A percentile compares a stretch with the other conserved stretches of the same genome.
Evolutionary conservation across 2,888 invertebrate species (phyloP).

Genomic region (Schizaphis graminum): DNA sequence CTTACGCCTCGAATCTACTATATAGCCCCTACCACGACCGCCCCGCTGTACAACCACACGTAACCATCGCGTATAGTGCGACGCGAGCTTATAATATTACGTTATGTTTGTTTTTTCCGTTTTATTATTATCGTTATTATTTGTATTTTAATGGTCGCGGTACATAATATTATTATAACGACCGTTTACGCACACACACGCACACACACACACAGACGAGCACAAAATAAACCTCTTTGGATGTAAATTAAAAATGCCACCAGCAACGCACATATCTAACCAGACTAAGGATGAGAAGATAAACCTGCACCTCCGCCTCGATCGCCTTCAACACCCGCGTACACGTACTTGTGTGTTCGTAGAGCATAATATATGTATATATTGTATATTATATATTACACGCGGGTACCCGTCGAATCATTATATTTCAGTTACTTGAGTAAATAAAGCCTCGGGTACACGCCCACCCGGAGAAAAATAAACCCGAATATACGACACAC

Average conservation of each 20-base stretch:
- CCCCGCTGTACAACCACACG: too few relatives aligned
- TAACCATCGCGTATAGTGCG: background rate
- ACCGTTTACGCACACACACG: background rate
- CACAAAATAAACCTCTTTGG: slow-evolving; percentile 43
- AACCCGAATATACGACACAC: background rate
- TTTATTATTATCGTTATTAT: slow-evolving; percentile 27
- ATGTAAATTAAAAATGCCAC: slow-evolving; percentile 62
- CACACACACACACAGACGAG: too few relatives aligned
- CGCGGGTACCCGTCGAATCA: background rate
- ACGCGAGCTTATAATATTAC: background rate
- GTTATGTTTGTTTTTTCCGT: slow-evolving; percentile 44
- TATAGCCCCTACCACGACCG: background rate
- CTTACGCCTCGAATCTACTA: background rate
- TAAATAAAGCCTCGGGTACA: slow-evolving; percentile 61
- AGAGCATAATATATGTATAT: background rate
- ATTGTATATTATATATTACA: background rate
- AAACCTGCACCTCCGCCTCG: background rate
- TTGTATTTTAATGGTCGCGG: slow-evolving; percentile 3
- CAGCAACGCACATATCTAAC: slow-evolving; percentile 11
- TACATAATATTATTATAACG: background rate
- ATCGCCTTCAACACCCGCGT: background rate
- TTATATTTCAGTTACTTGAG: slow-evolving; percentile 55
- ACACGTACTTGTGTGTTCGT: background rate
- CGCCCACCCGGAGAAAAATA: slow-evolving; percentile 46
- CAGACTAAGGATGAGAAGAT: background rate